Evolutionary conservation across 2,797 vertebrate species (phyloP).

Genomic region (Cichlasoma orientale): DNA sequence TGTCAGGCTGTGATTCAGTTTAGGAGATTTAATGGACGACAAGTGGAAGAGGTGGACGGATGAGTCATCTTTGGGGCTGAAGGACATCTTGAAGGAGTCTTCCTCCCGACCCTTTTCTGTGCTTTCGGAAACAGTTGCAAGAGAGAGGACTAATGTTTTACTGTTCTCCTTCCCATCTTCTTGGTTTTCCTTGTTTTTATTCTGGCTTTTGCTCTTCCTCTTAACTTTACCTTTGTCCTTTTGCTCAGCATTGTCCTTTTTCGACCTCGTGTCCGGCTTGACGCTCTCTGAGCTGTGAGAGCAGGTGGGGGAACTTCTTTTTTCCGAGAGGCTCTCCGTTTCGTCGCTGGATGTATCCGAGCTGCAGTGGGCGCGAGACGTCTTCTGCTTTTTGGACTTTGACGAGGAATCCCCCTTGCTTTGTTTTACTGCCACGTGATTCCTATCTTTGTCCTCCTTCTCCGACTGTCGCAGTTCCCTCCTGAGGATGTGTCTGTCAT

Average conservation of each 20-base stretch:
- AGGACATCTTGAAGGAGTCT: slow-evolving; percentile 95
- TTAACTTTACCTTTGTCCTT: slow-evolving; percentile 97
- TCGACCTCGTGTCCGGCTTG: slow-evolving; percentile 84
- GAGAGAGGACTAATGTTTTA: slow-evolving; percentile 85
- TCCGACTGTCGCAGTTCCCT: slow-evolving; percentile 90
- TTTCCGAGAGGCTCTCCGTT: slow-evolving; percentile 86
- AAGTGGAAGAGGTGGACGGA: slow-evolving; percentile 96
- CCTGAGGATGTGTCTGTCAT: slow-evolving; percentile 92
- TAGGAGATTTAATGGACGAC: slow-evolving; percentile 92
- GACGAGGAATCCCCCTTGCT: slow-evolving; percentile 86
- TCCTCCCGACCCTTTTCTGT: slow-evolving; percentile 91
- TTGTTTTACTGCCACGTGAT: slow-evolving; percentile 86
- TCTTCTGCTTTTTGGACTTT: slow-evolving; percentile 93
- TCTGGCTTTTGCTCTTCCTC: slow-evolving; percentile 95
- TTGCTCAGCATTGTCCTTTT: slow-evolving; percentile 89
- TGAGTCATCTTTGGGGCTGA: slow-evolving; percentile 94
- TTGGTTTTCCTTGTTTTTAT: slow-evolving; percentile 99
- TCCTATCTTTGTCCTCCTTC: slow-evolving; percentile 88
- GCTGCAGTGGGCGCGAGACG: slow-evolving; percentile 88
- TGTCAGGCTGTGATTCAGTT: slow-evolving; percentile 89
- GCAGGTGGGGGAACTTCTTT: slow-evolving; percentile 85
- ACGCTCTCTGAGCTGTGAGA: slow-evolving; percentile 83
- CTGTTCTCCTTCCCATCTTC: slow-evolving; percentile 95
- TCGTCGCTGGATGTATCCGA: slow-evolving; percentile 98
- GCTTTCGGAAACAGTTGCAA: slow-evolving; percentile 84